These are phyloP conservation scores for Phocoena phocoena DNA, from an alignment of 2,113 vertebrate species.

Conservation along the genomic window DNA sequence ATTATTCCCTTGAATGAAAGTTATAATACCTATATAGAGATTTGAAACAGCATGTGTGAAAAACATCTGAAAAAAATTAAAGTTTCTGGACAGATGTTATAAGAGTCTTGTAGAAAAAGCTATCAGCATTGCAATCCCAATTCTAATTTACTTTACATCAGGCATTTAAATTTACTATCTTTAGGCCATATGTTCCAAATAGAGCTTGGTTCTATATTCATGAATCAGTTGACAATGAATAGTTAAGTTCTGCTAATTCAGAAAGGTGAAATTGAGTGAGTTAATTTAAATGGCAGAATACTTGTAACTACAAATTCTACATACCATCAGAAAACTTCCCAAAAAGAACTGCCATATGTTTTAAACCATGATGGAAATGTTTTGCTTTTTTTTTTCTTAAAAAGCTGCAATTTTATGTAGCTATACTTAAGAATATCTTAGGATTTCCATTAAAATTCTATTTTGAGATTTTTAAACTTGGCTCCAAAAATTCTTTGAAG, in stretches of 20 bases:
- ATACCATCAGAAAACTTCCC: conserved; percentile 74
- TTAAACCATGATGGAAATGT: conserved; percentile 64
- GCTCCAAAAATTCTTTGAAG: conserved; percentile 57
- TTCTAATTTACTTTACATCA: conserved; percentile 84
- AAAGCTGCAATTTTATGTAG: conserved; percentile 75
- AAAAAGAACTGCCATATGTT: conserved; percentile 80
- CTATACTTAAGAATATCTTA: conserved; percentile 76
- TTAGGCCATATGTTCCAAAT: conserved; percentile 76
- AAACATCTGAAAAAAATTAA: conserved; percentile 77
- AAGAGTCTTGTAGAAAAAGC: conserved; percentile 76
- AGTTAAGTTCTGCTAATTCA: conserved; percentile 81
- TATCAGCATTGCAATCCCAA: conserved; percentile 79
- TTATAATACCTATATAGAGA: background rate
- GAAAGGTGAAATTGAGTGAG: conserved; percentile 83
- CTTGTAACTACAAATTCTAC: conserved; percentile 81
- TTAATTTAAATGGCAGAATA: conserved; percentile 84
- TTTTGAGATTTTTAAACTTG: conserved; percentile 68
- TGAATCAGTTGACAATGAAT: conserved; percentile 81
- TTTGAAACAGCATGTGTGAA: conserved; percentile 69
- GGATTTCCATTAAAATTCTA: conserved; percentile 76
- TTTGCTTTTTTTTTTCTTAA: background rate
- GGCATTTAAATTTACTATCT: conserved; percentile 83
- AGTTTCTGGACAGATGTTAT: conserved; percentile 74
- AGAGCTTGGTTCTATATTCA: conserved; percentile 79
- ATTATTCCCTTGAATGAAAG: conserved; percentile 57